Percentiles rank a stretch among this genome's conserved stretches.
Evolutionary conservation across 2,888 invertebrate genomes (phyloP).

Genomic region (Cremastobaeus sp.): DNA sequence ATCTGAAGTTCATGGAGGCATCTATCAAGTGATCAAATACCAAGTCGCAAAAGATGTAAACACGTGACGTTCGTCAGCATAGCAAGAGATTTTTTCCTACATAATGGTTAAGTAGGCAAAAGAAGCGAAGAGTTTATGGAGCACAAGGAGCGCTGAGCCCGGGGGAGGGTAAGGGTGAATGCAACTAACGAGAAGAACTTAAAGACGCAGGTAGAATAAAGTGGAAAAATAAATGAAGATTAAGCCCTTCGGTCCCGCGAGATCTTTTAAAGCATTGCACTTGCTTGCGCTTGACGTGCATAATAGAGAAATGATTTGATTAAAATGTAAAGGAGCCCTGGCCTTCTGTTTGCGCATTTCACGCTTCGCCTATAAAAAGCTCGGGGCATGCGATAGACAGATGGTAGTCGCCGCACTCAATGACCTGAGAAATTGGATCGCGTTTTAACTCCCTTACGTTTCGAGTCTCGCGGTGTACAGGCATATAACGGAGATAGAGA

Average conservation of each 20-base stretch:
- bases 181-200: slow-evolving; percentile 18
- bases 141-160: slow-evolving; percentile 1
- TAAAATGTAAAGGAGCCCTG: slow-evolving; percentile 77
- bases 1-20: too few relatives aligned
- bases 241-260: slow-evolving; percentile 75
- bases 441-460: slow-evolving; percentile 78
- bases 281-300: slow-evolving; percentile 69
- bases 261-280: slow-evolving; percentile 66
- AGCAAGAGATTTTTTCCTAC: too few relatives aligned
- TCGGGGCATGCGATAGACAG: slow-evolving; percentile 76
- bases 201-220: slow-evolving; percentile 42
- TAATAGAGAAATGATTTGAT: slow-evolving; percentile 78
- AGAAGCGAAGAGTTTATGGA: slow-evolving; percentile 24
- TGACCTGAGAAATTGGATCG: slow-evolving; percentile 79
- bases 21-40: too few relatives aligned
- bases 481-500: slow-evolving; percentile 56
- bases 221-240: slow-evolving; percentile 62
- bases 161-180: slow-evolving; percentile 17
- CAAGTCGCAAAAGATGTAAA: too few relatives aligned
- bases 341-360: slow-evolving; percentile 79
- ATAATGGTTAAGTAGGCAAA: too few relatives aligned
- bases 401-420: slow-evolving; percentile 78
- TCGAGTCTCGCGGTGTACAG: slow-evolving; percentile 67
- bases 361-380: slow-evolving; percentile 78
- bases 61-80: too few relatives aligned